Evolutionary conservation across 1,140 invertebrate species (phyloP), one percentile per base, ranked within the genome.

Genomic region (Scaptomyza hsui): DNA sequence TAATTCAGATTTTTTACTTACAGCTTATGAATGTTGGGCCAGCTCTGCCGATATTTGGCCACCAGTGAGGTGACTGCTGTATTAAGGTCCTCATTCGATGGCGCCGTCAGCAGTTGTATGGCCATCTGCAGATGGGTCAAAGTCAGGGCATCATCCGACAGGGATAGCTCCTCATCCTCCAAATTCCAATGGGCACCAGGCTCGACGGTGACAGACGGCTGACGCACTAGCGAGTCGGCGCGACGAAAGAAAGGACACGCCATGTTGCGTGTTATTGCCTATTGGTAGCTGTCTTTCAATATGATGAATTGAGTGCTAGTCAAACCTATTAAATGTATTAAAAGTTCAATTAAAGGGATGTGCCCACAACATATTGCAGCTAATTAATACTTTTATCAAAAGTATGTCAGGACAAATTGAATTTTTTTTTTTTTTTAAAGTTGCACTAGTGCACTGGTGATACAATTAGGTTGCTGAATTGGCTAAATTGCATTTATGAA

Each of bases 121-220:
- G 93, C 93, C 78, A 93, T 93, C 61, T 93, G 93, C 52, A 94
- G 88, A 83, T 94, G 92, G 73, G 92, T 94, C 65, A 94, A 71
- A 24, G 90, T 91, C 45, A 91, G 61, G 2, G 91, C 91, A 79
- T 91, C 91, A 21, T 82, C 89, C 10, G 90, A 57, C 15, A 80
- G 55, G 29, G 90, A 68, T 15, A 78, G 60, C 53, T 89, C 86
- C 47, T 91, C 90, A 37, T 91, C 91, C 59, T 91, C 90, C 29
- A 91, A 62, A 1, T 77, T 69, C 86, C 89, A 91, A 35, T 90
- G 82, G 49, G 78, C 67, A 18, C 82, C 83, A 4, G 76, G 74
- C 12, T 91, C 90, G 3, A 72, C 78, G 32, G 78, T 75, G n/a
- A 91, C 89, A 51, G 90, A 91, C 42, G 89, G 78, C 68, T 91